Conservation (phyloP, 2,797 vertebrate species). For the Hylomyscus alleni region DNA sequence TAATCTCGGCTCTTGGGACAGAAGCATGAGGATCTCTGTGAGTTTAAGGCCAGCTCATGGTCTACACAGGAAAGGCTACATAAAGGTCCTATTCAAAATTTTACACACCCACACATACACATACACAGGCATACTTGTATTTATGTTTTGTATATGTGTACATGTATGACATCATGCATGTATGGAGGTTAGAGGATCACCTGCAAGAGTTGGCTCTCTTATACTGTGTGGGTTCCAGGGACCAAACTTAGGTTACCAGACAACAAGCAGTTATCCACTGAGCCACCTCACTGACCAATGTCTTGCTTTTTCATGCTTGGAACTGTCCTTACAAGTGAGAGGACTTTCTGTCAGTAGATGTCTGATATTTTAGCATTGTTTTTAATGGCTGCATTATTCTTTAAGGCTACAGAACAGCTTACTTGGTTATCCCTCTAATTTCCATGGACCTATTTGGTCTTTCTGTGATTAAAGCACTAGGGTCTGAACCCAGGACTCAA, state of each 20-base stretch:
- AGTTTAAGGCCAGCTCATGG: background rate
- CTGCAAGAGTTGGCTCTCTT: background rate
- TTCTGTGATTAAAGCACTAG: background rate
- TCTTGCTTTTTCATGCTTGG: background rate
- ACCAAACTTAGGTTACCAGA: background rate
- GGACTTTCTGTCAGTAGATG: conserved; percentile 43
- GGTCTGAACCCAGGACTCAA: background rate
- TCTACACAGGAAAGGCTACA: background rate
- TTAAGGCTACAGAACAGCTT: background rate
- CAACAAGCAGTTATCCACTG: background rate
- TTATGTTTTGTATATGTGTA: background rate
- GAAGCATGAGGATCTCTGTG: background rate
- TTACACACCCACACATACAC: background rate
- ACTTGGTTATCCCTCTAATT: background rate
- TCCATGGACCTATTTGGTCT: background rate
- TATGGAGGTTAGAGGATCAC: background rate
- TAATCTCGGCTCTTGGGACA: background rate
- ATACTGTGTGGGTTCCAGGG: background rate
- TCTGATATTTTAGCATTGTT: conserved; percentile 46
- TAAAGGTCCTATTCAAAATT: background rate
- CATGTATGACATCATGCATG: background rate
- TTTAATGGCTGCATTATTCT: conserved; percentile 57
- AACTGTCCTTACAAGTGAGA: conserved; percentile 17
- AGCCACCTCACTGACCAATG: background rate
- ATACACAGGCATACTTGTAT: background rate